phyloP scores from a whole-genome alignment of 2,113 vertebrate genomes.

The Chionomys nivalis region DNA sequence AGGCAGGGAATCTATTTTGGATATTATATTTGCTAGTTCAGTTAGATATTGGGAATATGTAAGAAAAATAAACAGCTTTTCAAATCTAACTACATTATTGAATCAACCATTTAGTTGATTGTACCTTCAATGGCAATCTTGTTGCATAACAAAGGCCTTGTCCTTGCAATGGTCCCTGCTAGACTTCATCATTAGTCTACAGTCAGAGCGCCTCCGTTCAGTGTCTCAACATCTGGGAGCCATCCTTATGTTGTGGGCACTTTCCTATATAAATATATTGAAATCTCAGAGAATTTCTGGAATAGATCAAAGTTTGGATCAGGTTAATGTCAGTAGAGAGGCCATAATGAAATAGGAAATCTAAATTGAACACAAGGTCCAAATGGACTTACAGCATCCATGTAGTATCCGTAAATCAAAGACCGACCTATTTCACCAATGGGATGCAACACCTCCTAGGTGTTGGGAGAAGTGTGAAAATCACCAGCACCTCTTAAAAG shows the following conservation, averaged over 20 bases:
- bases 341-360: background rate
- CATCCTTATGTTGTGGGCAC: background rate
- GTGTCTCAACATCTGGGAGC: conserved; percentile 20
- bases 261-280: conserved; percentile 44
- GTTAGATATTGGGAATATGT: conserved; percentile 14
- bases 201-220: background rate
- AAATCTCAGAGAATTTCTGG: conserved; percentile 37
- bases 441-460: background rate
- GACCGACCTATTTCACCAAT: background rate
- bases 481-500: conserved; percentile 51
- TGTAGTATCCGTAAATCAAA: conserved; percentile 29
- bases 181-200: background rate
- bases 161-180: background rate
- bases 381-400: background rate
- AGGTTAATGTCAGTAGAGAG: background rate
- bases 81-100: conserved; percentile 3
- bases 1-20: background rate
- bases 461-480: conserved; percentile 48
- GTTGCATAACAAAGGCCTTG: background rate
- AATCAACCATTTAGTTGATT: background rate
- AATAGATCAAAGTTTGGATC: conserved; percentile 14
- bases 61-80: background rate
- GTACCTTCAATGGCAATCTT: background rate
- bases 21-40: background rate
- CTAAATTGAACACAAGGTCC: background rate